Conservation (phyloP, 2,888 invertebrate genomes). For the Polylopha cassiicola region DNA sequence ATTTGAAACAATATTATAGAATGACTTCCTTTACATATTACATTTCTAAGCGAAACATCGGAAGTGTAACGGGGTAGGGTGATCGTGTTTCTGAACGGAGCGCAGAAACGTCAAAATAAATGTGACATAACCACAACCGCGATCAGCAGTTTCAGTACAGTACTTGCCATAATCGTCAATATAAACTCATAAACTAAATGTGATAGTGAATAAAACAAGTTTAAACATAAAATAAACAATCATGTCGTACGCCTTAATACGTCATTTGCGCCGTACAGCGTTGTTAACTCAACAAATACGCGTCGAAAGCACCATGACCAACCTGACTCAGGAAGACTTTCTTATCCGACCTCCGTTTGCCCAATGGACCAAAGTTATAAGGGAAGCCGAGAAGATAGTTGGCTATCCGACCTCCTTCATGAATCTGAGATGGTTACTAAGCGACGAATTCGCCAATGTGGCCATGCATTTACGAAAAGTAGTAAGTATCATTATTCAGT, state of each 20-base stretch:
- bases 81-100: constrained; percentile 14
- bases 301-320: constrained; percentile 60
- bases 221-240: constrained; percentile 27
- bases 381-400: constrained; percentile 72
- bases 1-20: too few species aligned
- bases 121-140: constrained; percentile 43
- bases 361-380: constrained; percentile 66
- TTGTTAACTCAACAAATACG: constrained; percentile 55
- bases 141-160: constrained; percentile 29
- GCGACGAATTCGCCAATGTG: constrained; percentile 80
- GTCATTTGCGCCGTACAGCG: constrained; percentile 58
- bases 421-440: constrained; percentile 78
- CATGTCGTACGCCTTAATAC: constrained; percentile 63
- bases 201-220: constrained; percentile 30
- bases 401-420: constrained; percentile 79
- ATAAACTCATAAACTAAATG: constrained; percentile 36
- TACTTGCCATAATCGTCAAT: constrained; percentile 31
- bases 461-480: constrained; percentile 73
- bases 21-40: too few species aligned
- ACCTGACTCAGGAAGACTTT: constrained; percentile 63
- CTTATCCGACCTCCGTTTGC: constrained; percentile 63
- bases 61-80: constrained; percentile 1
- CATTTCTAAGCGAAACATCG: constrained; percentile 9
- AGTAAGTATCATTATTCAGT: constrained; percentile 45
- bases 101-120: constrained; percentile 47